Conservation (phyloP, 1,140 invertebrate genomes). For the Cecropterus lyciades region DNA sequence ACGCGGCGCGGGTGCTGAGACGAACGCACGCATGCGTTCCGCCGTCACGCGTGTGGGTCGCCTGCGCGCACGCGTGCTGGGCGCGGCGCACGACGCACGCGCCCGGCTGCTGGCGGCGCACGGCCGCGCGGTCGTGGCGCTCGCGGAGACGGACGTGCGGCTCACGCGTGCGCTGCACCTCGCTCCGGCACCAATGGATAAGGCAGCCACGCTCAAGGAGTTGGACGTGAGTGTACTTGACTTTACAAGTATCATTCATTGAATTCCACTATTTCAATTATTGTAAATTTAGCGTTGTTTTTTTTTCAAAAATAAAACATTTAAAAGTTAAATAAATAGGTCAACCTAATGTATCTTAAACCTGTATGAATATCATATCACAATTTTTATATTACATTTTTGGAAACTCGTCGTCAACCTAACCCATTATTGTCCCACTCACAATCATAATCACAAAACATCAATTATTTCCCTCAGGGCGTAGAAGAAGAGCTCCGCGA, state of each 20-base stretch:
- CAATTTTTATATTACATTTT: too few species aligned
- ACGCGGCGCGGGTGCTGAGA: constrained; percentile 60
- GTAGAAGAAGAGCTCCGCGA: constrained; percentile 66
- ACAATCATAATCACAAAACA: too few species aligned
- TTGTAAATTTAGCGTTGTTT: too few species aligned
- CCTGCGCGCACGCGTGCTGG: constrained; percentile 58
- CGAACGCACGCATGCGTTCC: constrained; percentile 56
- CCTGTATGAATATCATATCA: too few species aligned
- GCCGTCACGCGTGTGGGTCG: constrained; percentile 63
- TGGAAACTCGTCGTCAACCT: too few species aligned
- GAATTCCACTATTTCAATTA: too few species aligned
- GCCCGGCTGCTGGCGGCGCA: constrained; percentile 89
- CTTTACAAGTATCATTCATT: too few species aligned
- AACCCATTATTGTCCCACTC: too few species aligned
- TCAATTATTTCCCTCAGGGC: constrained; percentile 46
- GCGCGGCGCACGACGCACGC: constrained; percentile 80
- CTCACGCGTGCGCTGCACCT: constrained; percentile 89
- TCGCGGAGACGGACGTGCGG: constrained; percentile 88
- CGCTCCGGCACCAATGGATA: constrained; percentile 73
- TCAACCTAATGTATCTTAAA: too few species aligned
- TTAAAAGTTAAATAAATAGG: too few species aligned
- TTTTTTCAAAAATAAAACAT: too few species aligned
- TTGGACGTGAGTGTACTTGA: constrained; percentile 64
- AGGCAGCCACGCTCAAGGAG: constrained; percentile 64
- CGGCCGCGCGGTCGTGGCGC: constrained; percentile 87